These are phyloP conservation scores for Habropoda laboriosa DNA, from an alignment of 1,140 invertebrate genomes.

Conservation along the genomic window DNA sequence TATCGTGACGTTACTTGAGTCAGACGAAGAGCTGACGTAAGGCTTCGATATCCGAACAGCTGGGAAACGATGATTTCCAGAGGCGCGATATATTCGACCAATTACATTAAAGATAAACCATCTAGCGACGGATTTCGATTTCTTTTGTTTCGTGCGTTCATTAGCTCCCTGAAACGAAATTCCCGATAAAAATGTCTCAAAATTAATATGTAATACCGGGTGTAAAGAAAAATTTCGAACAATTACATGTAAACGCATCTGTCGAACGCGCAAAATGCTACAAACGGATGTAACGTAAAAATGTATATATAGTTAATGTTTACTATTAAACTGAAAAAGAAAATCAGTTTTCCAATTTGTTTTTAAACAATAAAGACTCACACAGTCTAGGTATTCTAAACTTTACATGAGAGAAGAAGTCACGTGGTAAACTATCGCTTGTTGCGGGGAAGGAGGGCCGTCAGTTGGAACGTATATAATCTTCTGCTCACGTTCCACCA, in stretches of 20 bases:
- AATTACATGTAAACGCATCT: not conserved
- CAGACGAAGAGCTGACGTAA: conserved; percentile 16
- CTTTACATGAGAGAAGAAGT: conserved; percentile 37
- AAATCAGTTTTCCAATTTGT: conserved; percentile 5
- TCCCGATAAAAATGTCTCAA: too few species aligned
- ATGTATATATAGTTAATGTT: too few species aligned
- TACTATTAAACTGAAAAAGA: not conserved
- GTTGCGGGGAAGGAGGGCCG: not conserved
- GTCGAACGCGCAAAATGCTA: not conserved
- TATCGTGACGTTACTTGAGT: conserved; percentile 37
- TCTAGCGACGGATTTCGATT: not conserved
- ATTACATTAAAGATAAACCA: conserved; percentile 21
- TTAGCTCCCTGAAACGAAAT: not conserved
- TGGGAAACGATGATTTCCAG: conserved; percentile 31
- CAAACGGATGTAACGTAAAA: not conserved
- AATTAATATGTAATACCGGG: not conserved
- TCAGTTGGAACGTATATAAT: conserved; percentile 62
- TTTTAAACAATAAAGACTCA: conserved; percentile 5
- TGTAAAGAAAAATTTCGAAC: not conserved
- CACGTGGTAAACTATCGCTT: conserved; percentile 51
- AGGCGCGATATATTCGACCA: conserved; percentile 5
- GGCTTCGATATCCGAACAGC: conserved; percentile 30
- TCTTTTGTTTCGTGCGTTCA: not conserved
- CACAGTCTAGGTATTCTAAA: conserved; percentile 31
- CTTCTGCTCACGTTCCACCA: conserved; percentile 45